These are phyloP conservation scores for Myripristis jacobus DNA, from an alignment of 2,797 vertebrate genomes.

Conservation along the genomic window DNA sequence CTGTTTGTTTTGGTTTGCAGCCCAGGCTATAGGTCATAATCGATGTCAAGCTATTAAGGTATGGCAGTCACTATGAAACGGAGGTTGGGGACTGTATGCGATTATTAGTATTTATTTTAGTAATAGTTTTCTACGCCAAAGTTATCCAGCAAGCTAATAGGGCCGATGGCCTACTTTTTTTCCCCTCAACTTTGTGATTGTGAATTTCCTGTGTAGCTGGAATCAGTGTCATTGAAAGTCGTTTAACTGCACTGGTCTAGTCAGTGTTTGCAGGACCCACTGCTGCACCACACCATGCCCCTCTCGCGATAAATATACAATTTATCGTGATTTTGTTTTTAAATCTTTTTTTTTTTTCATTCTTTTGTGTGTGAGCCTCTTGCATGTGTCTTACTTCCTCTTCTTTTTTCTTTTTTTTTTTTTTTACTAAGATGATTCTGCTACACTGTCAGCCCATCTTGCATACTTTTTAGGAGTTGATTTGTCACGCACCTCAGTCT, in stretches of 20 bases:
- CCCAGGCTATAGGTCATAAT: too few species aligned
- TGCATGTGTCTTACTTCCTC: too few species aligned
- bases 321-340: not conserved
- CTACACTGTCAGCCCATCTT: too few species aligned
- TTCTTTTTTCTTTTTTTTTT: too few species aligned
- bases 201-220: slow-evolving; percentile 8
- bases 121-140: fast-evolving
- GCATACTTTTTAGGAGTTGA: not conserved
- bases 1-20: too few species aligned
- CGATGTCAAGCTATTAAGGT: too few species aligned
- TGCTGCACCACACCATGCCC: too few species aligned
- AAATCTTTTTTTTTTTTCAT: not conserved
- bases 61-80: not conserved
- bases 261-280: too few species aligned
- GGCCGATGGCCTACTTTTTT: not conserved
- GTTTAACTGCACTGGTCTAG: too few species aligned
- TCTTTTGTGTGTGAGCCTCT: not conserved
- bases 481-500: not conserved
- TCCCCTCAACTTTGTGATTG: not conserved
- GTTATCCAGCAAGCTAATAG: not conserved
- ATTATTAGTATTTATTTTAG: not conserved
- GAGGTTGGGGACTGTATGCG: not conserved
- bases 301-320: too few species aligned
- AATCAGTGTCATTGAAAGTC: not conserved
- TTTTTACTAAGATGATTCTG: not conserved